A percentile compares a stretch with the other conserved stretches of the same genome.
phyloP scores from a whole-genome alignment of 2,113 vertebrate species.

The Anhinga rufa region DNA sequence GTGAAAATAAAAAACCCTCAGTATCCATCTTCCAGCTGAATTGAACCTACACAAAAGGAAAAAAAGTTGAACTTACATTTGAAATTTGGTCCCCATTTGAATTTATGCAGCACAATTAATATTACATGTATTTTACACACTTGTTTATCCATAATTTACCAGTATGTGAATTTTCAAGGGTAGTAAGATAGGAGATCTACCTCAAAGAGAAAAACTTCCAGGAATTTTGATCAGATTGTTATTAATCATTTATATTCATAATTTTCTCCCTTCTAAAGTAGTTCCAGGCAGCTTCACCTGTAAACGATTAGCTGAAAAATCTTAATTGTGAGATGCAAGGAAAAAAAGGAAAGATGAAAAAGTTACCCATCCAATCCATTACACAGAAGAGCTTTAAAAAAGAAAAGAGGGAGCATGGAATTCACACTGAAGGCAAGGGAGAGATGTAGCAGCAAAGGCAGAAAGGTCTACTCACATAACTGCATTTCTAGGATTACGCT shows the following conservation, averaged over 20 bases:
- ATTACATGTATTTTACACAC: background rate
- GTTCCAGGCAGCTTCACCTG: background rate
- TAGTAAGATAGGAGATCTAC: background rate
- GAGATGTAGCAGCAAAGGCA: background rate
- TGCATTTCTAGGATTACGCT: background rate
- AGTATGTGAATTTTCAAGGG: background rate
- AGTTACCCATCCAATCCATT: background rate
- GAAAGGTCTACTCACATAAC: background rate
- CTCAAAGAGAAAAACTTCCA: background rate
- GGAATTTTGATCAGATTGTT: background rate
- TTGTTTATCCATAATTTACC: background rate
- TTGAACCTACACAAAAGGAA: background rate
- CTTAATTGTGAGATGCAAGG: background rate
- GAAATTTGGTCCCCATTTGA: background rate
- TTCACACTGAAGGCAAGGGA: background rate
- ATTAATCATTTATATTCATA: background rate
- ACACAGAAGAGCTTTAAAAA: background rate
- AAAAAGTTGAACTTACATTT: background rate
- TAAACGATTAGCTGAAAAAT: background rate
- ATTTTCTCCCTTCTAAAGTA: background rate
- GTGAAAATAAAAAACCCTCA: background rate
- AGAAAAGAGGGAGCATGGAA: background rate
- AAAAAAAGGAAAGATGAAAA: background rate
- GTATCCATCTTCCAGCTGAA: background rate
- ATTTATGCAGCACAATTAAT: background rate